Evolutionary conservation across 2,797 vertebrate species (phyloP).

Genomic region (Crocodylus rhombifer): DNA sequence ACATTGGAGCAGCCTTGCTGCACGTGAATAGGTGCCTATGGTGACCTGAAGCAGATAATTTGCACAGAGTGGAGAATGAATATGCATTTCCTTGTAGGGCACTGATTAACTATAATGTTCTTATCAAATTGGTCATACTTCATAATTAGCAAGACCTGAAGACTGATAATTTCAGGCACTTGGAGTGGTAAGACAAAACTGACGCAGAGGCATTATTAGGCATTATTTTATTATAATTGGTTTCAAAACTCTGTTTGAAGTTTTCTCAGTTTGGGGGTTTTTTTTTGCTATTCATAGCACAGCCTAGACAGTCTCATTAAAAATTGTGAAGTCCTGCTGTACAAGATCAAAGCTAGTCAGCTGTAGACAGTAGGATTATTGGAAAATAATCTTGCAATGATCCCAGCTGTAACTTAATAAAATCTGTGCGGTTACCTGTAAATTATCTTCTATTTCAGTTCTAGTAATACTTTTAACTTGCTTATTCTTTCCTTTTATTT

Average conservation of each 20-base stretch:
- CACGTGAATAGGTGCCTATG: background rate
- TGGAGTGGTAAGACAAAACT: background rate
- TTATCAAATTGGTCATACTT: background rate
- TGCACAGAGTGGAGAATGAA: background rate
- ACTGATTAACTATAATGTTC: background rate
- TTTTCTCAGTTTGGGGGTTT: background rate
- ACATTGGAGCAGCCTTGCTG: too few relatives aligned
- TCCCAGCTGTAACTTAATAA: conserved; percentile 23
- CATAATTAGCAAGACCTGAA: conserved; percentile 13
- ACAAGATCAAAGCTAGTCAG: background rate
- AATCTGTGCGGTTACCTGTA: background rate
- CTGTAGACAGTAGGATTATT: background rate
- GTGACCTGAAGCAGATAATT: background rate
- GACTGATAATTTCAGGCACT: background rate
- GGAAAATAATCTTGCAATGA: conserved; percentile 19
- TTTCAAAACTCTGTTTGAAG: too few relatives aligned
- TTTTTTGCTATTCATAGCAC: background rate
- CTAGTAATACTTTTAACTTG: conserved; percentile 14
- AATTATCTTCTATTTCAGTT: conserved; percentile 13
- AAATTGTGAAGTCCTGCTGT: conserved; percentile 1
- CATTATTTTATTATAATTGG: background rate
- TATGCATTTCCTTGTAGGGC: background rate
- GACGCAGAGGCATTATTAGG: background rate
- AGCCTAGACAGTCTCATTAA: background rate
- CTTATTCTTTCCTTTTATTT: conserved; percentile 7